Evolutionary conservation across 1,140 invertebrate genomes (phyloP).

Genomic region (Aphaenogaster ashmeadi): DNA sequence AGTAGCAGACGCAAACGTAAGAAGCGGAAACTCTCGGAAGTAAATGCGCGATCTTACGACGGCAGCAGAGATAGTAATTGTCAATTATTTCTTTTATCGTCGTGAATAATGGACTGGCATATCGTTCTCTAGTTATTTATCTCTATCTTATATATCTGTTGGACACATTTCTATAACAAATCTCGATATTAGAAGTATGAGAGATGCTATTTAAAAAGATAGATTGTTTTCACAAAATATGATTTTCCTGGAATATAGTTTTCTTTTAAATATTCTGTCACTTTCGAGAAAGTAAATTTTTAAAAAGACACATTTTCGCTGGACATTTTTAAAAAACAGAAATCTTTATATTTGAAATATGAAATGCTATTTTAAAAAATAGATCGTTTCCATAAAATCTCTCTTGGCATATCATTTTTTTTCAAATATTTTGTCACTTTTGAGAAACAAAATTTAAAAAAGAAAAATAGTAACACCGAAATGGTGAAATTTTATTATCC

Average conservation of each 20-base stretch:
- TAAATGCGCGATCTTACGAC: constrained; percentile 8
- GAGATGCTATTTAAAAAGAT: not conserved
- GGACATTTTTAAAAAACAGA: too few species aligned
- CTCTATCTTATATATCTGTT: too few species aligned
- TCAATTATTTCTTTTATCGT: not conserved
- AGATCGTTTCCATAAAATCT: not conserved
- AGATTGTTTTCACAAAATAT: not conserved
- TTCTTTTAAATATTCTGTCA: not conserved
- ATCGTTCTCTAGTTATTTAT: not conserved
- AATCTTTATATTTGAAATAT: not conserved
- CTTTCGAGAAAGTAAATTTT: not conserved
- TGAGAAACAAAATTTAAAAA: constrained; percentile 1
- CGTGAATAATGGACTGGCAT: not conserved
- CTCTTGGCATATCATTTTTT: too few species aligned
- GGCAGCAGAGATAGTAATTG: not conserved
- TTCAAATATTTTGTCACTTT: not conserved
- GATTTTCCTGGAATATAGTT: not conserved
- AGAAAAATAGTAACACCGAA: not conserved
- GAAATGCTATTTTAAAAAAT: not conserved
- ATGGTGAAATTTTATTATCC: not conserved
- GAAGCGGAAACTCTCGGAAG: not conserved
- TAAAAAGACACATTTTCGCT: not conserved
- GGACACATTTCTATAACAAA: not conserved
- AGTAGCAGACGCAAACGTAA: not conserved
- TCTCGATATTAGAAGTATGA: not conserved